These are phyloP conservation scores for Hylaeus volcanicus DNA, from an alignment of 1,140 invertebrate genomes.

Conservation along the genomic window DNA sequence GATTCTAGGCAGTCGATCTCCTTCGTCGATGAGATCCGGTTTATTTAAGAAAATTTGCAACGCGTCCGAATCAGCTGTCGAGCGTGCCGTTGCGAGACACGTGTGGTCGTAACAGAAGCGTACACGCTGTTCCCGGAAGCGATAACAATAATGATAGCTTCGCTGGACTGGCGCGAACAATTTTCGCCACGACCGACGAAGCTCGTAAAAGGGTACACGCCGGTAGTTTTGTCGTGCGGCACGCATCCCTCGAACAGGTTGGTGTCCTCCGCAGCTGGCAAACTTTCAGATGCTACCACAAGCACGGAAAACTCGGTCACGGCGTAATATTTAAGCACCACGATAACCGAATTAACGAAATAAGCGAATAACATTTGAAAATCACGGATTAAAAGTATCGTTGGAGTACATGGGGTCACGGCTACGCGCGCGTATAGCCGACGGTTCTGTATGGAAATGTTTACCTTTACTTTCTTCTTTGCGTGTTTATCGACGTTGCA, in stretches of 20 bases:
- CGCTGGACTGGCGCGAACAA: neutral
- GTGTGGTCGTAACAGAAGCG: neutral
- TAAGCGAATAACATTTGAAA: too few species aligned
- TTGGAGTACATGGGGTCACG: neutral
- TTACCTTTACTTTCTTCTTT: too few species aligned
- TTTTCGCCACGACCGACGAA: neutral
- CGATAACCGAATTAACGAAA: too few species aligned
- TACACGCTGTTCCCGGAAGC: constrained; percentile 15
- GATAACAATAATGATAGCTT: neutral
- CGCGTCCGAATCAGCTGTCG: too few species aligned
- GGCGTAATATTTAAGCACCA: too few species aligned
- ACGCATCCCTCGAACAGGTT: constrained; percentile 20
- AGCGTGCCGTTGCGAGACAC: neutral
- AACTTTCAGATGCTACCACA: constrained; percentile 30
- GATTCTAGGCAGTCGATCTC: too few species aligned
- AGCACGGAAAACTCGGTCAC: constrained; percentile 13
- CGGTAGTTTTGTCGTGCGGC: constrained; percentile 12
- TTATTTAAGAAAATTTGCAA: too few species aligned
- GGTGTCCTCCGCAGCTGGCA: neutral
- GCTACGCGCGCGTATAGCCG: neutral
- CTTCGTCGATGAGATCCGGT: too few species aligned
- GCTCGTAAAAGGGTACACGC: neutral
- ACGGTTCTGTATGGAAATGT: too few species aligned
- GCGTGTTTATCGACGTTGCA: too few species aligned
- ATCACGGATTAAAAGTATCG: too few species aligned